These are phyloP conservation scores for Clunio marinus DNA, from an alignment of 2,888 invertebrate species.

Conservation along the genomic window DNA sequence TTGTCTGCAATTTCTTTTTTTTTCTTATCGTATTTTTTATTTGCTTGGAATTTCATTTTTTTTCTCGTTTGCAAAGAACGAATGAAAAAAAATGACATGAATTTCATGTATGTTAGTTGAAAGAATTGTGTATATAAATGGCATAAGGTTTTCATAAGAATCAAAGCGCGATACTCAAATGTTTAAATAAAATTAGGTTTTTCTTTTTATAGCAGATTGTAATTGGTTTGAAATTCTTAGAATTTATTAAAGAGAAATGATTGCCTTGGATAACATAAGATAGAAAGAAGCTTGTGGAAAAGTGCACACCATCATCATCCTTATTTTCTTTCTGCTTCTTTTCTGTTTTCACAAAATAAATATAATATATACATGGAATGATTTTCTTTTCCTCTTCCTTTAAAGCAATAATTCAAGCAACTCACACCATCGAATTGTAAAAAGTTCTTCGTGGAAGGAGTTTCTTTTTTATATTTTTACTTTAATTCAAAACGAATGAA, in stretches of 20 bases:
- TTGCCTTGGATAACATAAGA: background rate
- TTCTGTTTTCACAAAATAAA: background rate
- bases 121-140: no score
- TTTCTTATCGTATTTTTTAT: background rate
- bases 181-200: no score
- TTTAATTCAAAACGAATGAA: no score
- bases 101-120: background rate
- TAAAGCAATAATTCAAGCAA: conserved; percentile 15
- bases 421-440: conserved; percentile 4
- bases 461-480: conserved; percentile 9
- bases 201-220: no score
- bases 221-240: background rate
- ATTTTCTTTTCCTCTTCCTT: background rate
- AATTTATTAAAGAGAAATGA: background rate
- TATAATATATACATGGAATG: background rate
- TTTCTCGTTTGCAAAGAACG: background rate
- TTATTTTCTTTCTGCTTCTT: background rate
- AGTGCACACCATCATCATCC: conserved; percentile 19
- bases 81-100: conserved; percentile 11
- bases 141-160: no score
- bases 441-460: background rate
- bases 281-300: conserved; percentile 8
- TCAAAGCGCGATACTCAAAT: no score
- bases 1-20: conserved; percentile 33
- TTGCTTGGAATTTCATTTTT: background rate